Evolutionary conservation across 2,888 invertebrate genomes (phyloP).

Genomic region (Rhogogaster chlorosoma): DNA sequence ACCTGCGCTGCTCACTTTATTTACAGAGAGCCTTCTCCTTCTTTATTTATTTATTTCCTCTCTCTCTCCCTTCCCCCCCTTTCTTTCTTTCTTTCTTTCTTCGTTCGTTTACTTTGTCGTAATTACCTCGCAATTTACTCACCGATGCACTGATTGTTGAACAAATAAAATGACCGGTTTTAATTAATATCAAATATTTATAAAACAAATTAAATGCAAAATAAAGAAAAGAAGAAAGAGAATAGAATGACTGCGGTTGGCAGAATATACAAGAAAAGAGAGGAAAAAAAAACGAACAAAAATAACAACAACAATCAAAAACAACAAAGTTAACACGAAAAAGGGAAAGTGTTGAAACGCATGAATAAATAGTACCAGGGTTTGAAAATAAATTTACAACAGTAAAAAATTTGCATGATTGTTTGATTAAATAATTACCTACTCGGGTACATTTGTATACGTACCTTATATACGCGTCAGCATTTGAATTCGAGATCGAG

Average conservation of each 20-base stretch:
- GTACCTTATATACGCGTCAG: constrained; percentile 2
- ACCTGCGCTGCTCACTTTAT: neutral
- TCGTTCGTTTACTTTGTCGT: neutral
- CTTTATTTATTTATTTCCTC: neutral
- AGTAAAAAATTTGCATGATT: neutral
- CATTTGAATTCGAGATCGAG: neutral
- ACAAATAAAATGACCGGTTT: neutral
- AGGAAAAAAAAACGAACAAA: neutral
- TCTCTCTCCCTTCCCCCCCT: neutral
- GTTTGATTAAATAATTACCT: constrained; percentile 34
- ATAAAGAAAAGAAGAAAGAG: neutral
- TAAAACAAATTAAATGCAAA: neutral
- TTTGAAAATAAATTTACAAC: constrained; percentile 19
- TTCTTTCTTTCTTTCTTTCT: neutral
- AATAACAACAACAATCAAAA: neutral
- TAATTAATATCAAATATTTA: constrained; percentile 23
- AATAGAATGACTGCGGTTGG: neutral
- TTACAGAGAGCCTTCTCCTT: neutral
- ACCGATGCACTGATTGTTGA: constrained; percentile 10
- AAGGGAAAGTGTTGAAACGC: constrained; percentile 7
- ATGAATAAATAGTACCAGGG: constrained; percentile 11
- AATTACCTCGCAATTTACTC: neutral
- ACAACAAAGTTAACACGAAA: neutral
- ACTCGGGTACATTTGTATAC: neutral
- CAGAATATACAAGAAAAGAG: neutral